A percentile compares a stretch with the other conserved stretches of the same genome.
phyloP scores from a whole-genome alignment of 1,140 invertebrate species.

The Lepidurus apus region DNA sequence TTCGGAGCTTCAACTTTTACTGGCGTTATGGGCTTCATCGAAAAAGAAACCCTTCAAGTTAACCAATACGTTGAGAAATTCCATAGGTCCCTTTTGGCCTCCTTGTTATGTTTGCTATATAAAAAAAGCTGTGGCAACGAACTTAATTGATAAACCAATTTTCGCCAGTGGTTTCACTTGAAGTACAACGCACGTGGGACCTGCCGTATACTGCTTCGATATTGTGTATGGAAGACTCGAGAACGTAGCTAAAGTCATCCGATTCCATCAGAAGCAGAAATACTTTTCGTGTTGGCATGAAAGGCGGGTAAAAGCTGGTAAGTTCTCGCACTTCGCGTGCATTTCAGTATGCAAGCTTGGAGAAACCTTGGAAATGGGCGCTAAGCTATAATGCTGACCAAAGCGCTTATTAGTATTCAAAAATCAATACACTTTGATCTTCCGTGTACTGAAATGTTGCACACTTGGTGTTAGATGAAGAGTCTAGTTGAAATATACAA shows the following conservation, averaged over 20 bases:
- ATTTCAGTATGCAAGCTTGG: background rate
- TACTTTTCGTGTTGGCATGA: no score
- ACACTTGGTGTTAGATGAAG: no score
- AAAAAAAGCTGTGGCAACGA: slow-evolving; percentile 4
- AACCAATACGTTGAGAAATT: slow-evolving; percentile 5
- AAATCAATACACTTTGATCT: background rate
- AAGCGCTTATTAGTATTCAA: slow-evolving; percentile 10
- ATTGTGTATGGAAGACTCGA: no score
- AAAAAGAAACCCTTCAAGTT: slow-evolving; percentile 10
- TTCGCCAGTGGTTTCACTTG: background rate
- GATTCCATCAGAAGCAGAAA: no score
- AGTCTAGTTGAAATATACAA: no score
- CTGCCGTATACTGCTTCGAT: no score
- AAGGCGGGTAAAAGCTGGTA: background rate
- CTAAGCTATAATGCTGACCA: background rate
- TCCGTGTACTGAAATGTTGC: no score
- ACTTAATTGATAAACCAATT: background rate
- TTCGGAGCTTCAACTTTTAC: background rate
- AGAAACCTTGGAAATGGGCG: background rate
- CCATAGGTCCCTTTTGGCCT: background rate
- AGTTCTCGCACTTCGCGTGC: background rate
- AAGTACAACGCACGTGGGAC: background rate
- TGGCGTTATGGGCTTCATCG: slow-evolving; percentile 14
- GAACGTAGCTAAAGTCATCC: no score
- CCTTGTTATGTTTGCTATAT: background rate